phyloP scores from a whole-genome alignment of 2,113 vertebrate species.

The Sorex araneus region DNA sequence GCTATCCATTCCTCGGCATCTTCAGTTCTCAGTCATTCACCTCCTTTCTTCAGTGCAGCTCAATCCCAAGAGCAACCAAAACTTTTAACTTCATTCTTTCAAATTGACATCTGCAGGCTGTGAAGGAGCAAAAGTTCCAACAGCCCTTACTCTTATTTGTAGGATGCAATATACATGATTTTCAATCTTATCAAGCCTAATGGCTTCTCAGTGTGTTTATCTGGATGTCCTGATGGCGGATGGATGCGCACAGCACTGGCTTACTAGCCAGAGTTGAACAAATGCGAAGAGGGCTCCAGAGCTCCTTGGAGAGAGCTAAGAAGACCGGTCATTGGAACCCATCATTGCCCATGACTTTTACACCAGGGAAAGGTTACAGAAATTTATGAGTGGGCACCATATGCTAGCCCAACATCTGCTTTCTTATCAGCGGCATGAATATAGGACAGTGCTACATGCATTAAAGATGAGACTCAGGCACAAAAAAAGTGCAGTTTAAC shows the following conservation, averaged over 20 bases:
- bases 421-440: conserved; percentile 68
- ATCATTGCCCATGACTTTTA: conserved; percentile 73
- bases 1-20: not conserved
- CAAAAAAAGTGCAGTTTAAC: conserved; percentile 34
- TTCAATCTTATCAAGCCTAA: not conserved
- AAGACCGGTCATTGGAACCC: conserved; percentile 72
- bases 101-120: not conserved
- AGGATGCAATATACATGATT: not conserved
- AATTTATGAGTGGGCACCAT: conserved; percentile 82
- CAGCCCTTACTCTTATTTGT: not conserved
- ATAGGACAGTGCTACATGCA: conserved; percentile 50
- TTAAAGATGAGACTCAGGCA: conserved; percentile 60
- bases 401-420: conserved; percentile 82
- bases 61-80: not conserved
- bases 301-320: conserved; percentile 61
- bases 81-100: not conserved
- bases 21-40: not conserved
- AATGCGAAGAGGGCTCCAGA: conserved; percentile 66
- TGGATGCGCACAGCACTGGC: not conserved
- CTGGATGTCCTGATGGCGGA: conserved; percentile 47
- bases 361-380: conserved; percentile 77
- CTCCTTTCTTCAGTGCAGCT: not conserved
- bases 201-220: conserved; percentile 42
- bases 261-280: conserved; percentile 65
- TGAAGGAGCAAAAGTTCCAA: not conserved